Evolutionary conservation across 2,888 invertebrate genomes (phyloP), one percentile per base, ranked within the genome.

Genomic region (Capitulum mitella): DNA sequence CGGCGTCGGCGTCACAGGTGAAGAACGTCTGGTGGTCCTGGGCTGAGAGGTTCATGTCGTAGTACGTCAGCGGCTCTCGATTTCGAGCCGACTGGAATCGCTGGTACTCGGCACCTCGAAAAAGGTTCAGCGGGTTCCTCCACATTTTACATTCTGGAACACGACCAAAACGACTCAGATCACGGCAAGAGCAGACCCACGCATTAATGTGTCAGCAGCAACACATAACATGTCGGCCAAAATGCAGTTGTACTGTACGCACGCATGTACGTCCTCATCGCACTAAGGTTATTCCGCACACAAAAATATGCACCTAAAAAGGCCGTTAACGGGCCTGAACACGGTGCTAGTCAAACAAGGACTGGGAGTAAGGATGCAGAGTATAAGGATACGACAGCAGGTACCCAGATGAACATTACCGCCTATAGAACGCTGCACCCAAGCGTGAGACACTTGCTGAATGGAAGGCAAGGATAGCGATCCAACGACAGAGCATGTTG

Each of bases 1-100:
- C 93, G 1, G 89, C 90, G 86, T 97, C 95, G 77, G 91, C 92
- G 85, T 96, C 95, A 86, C 95, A 95, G 0, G 94, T 95, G 85
- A 97, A 96, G 87, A 95, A 95, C 8, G 94, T 95, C 86, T 98
- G 98, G 87, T 99, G 98, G 87, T 98, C 98, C 87, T 98, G 98
- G 34, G 98, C 98, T 0, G 97, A 97, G 75, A 98, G 88, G 87
- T 98, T 99, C 98, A 98, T 98, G 85, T 99, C 98, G 86, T 98
- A 97, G 87, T 96, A 98, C 0, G 98, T 98, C 74, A 98, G 89
- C 0, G 98, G 97, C 83, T 98, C 97, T 84, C 95, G 94, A 83
- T 92, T 92, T 1, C 94, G 94, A 0, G 92, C 91, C 90, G 92
- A 92, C 86, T 93, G 94, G 86, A 96, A 95, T n/a, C 98, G 89